Conservation (phyloP, 2,797 vertebrate genomes). For the Anguilla anguilla region DNA sequence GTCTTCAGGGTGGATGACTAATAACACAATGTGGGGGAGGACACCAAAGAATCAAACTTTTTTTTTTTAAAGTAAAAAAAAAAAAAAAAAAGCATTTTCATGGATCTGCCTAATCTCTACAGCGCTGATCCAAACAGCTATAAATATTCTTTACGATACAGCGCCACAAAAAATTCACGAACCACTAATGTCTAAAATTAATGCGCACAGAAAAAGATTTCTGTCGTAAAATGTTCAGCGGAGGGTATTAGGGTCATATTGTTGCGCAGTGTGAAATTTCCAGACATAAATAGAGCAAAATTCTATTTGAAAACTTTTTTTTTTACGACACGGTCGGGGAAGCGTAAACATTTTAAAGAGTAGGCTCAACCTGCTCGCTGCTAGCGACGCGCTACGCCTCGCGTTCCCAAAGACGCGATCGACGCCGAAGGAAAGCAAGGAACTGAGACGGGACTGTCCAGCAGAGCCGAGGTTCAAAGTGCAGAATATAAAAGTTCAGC, state of each 20-base stretch:
- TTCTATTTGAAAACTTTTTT: neutral
- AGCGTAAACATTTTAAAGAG: neutral
- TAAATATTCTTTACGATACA: constrained; percentile 14
- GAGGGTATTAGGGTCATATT: neutral
- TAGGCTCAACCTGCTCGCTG: neutral
- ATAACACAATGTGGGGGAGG: neutral
- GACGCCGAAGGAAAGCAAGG: neutral
- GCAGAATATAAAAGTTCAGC: constrained; percentile 65
- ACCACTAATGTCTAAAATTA: constrained; percentile 19
- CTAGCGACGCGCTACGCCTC: neutral
- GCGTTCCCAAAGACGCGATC: neutral
- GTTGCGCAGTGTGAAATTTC: neutral
- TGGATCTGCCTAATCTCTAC: neutral
- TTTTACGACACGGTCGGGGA: neutral
- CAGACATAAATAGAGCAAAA: constrained; percentile 1
- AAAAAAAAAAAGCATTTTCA: neutral
- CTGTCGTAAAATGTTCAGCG: constrained; percentile 10
- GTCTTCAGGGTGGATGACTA: neutral
- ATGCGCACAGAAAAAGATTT: neutral
- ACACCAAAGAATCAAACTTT: neutral
- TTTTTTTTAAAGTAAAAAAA: neutral
- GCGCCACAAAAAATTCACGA: constrained; percentile 23
- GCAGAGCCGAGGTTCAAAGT: constrained; percentile 68
- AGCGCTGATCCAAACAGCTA: constrained; percentile 7
- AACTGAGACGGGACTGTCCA: constrained; percentile 40